phyloP scores from a whole-genome alignment of 1,140 invertebrate genomes.

The Apis florea region DNA sequence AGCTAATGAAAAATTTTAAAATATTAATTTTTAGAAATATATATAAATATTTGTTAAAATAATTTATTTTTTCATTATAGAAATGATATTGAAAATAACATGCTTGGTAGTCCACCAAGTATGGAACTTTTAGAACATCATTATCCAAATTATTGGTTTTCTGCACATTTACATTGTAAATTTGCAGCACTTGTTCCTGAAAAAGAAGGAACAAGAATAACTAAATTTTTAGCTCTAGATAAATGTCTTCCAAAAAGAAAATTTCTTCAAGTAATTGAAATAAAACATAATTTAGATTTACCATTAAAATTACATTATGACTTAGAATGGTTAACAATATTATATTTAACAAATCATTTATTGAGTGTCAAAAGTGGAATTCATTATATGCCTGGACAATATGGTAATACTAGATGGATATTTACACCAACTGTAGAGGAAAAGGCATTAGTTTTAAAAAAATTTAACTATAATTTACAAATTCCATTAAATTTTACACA shows the following conservation, averaged over 20 bases:
- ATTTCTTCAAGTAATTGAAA: slow-evolving; percentile 90
- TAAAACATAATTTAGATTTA: slow-evolving; percentile 81
- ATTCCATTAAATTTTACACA: slow-evolving; percentile 89
- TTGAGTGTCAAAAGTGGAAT: slow-evolving; percentile 85
- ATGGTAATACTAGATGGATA: slow-evolving; percentile 85
- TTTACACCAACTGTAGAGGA: slow-evolving; percentile 90
- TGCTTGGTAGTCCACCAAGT: slow-evolving; percentile 91
- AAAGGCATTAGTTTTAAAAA: slow-evolving; percentile 83
- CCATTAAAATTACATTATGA: slow-evolving; percentile 89
- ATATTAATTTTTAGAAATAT: neutral
- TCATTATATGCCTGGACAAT: slow-evolving; percentile 90
- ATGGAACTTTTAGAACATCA: slow-evolving; percentile 89
- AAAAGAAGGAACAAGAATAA: slow-evolving; percentile 78
- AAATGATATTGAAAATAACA: slow-evolving; percentile 89
- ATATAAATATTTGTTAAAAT: neutral
- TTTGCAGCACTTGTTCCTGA: slow-evolving; percentile 92
- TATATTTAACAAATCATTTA: slow-evolving; percentile 94
- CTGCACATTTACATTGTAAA: slow-evolving; percentile 98
- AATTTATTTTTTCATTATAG: slow-evolving; percentile 76
- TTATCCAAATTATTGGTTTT: slow-evolving; percentile 96
- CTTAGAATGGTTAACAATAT: slow-evolving; percentile 95
- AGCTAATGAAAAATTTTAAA: slow-evolving; percentile 69
- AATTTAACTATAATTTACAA: slow-evolving; percentile 85
- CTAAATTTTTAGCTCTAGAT: slow-evolving; percentile 97
- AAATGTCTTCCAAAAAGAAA: slow-evolving; percentile 95